Base-by-base conservation (phyloP, 2,888 invertebrate species). In the Platycheirus albimanus region DNA sequence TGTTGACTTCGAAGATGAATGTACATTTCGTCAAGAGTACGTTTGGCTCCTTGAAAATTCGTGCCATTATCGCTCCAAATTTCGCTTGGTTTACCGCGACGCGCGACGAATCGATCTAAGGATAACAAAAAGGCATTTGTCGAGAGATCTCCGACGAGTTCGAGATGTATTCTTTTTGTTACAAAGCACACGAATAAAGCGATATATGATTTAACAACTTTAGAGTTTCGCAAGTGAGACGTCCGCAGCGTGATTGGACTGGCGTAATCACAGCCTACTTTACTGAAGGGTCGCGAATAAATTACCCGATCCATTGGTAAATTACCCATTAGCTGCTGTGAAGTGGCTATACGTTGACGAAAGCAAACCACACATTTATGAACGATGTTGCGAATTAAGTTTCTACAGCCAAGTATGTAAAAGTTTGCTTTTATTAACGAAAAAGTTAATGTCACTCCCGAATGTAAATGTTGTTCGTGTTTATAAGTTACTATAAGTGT, bases 351-450 rank as follows among this genome's bases (percentile, higher is more conserved):
- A 8, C 56, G 13, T 10, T 69, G 69, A 15, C 47, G 56, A 3
- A 61, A 49, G 24, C 70, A 70, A 7, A 13, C 24, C 1, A 70
- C 41, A 51, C 63, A 72, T 30, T 72, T 52, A 15, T 63, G 51
- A 3, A 63, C 52, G 2, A 63, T 8, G 2, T 61, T 49, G 2
- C 58, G 61, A 15, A 61, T 2, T 1, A 56, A 8, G 28, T 70
- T 70, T 41, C 70, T 49, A 17, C 30, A 63, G 5, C 72, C 51
- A 5, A 43, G 7, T 30, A 71, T 72, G 36, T 19, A 63, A 63
- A 52, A 63, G 45, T 45, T 45, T 19, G 20, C 10, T 19, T 45
- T 45, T 19, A 45, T 20, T 20, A 45, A 20, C 19, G 45, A 45
- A 45, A 45, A 19, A 10, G 45, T 45, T 20, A 45, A 20, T 45